A percentile compares a stretch with the other conserved stretches of the same genome.
These are phyloP conservation scores for Palythoa grandis DNA, from an alignment of 92 coral and sea anemone genomes.

Conservation along the genomic window DNA sequence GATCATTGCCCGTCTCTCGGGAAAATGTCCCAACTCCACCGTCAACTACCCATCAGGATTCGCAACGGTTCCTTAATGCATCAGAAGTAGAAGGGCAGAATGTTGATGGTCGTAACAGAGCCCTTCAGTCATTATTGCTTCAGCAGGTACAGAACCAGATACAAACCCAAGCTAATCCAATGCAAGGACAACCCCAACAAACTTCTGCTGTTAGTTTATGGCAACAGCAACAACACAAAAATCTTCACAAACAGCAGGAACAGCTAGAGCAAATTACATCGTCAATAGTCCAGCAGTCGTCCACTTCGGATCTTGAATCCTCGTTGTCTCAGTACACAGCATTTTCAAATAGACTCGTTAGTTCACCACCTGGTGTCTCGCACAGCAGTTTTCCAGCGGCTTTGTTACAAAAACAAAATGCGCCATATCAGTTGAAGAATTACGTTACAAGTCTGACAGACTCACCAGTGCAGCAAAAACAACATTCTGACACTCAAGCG, in stretches of 20 bases:
- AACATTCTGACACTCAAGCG: conserved; percentile 12
- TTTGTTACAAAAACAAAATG: conserved; percentile 15
- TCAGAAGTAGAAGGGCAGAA: not conserved
- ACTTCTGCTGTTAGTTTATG: not conserved
- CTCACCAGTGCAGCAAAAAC: conserved; percentile 11
- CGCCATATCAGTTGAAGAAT: not conserved
- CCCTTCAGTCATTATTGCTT: not conserved
- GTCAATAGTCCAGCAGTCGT: not conserved
- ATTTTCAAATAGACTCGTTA: not conserved
- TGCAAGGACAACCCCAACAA: not conserved
- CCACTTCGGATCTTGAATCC: not conserved
- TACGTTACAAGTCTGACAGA: not conserved
- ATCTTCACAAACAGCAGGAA: not conserved
- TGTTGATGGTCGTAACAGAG: not conserved
- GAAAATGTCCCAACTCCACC: not conserved
- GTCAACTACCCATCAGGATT: not conserved
- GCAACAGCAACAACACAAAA: conserved; percentile 10
- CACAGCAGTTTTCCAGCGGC: not conserved
- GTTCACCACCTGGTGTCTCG: not conserved
- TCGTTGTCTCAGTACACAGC: not conserved
- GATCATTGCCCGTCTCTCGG: not conserved
- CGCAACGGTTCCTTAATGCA: not conserved
- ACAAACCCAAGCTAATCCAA: not conserved
- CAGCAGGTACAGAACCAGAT: not conserved
- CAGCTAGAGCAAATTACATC: not conserved